Evolutionary conservation across 2,888 invertebrate genomes (phyloP).

Genomic region (Glaucopsyche alexis): DNA sequence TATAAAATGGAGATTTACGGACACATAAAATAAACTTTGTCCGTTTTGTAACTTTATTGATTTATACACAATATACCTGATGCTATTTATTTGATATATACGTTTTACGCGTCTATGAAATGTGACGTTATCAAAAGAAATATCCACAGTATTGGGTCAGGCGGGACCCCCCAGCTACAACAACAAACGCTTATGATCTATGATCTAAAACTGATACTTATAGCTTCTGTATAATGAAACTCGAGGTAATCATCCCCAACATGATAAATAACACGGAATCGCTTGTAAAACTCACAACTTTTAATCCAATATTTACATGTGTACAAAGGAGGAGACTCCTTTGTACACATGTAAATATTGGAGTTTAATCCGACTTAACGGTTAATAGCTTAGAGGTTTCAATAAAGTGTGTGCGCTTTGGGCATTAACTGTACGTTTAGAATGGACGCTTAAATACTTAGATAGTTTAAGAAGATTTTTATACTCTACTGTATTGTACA

Average conservation of each 20-base stretch:
- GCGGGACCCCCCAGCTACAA: constrained; percentile 70
- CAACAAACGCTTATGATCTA: constrained; percentile 75
- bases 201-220: constrained; percentile 80
- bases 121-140: constrained; percentile 69
- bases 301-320: too few species aligned
- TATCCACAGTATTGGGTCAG: constrained; percentile 62
- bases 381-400: constrained; percentile 48
- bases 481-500: neutral
- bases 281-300: constrained; percentile 74
- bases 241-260: constrained; percentile 50
- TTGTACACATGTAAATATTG: constrained; percentile 73
- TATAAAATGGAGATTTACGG: constrained; percentile 74
- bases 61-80: constrained; percentile 63
- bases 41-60: constrained; percentile 54
- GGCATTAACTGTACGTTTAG: constrained; percentile 39
- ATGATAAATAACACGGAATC: constrained; percentile 77
- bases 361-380: constrained; percentile 64
- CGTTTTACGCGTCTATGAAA: constrained; percentile 65
- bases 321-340: too few species aligned
- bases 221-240: constrained; percentile 72
- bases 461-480: neutral
- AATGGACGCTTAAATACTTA: constrained; percentile 27
- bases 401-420: constrained; percentile 41
- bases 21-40: constrained; percentile 74
- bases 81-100: constrained; percentile 66